Conservation (phyloP, 1,140 invertebrate species). For the Rhizoglyphus robini region DNA sequence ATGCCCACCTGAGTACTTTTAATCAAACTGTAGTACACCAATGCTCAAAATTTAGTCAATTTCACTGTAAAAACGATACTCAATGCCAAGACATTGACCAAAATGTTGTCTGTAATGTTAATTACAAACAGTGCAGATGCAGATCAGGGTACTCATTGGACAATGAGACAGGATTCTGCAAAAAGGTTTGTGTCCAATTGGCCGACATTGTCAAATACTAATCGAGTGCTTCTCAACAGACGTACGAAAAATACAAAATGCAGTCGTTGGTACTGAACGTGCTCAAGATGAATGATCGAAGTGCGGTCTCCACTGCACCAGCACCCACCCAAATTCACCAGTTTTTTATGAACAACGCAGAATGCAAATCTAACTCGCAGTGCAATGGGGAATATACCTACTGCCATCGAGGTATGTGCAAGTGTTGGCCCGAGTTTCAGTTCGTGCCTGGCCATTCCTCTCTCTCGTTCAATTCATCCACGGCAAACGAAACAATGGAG, state of each 20-base stretch:
- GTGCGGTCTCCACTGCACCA: background rate
- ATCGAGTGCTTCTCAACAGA: background rate
- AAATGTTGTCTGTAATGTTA: background rate
- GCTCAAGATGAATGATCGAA: background rate
- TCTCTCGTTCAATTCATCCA: background rate
- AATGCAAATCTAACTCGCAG: background rate
- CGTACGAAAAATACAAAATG: background rate
- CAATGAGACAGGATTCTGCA: background rate
- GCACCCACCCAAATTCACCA: background rate
- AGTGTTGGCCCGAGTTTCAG: conserved; percentile 20
- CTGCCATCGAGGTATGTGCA: background rate
- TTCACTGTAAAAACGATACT: background rate
- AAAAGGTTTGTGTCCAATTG: background rate
- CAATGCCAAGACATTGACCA: conserved; percentile 12
- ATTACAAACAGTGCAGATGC: background rate
- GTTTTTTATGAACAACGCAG: background rate
- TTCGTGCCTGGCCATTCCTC: background rate
- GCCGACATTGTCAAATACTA: background rate
- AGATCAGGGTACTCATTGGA: background rate
- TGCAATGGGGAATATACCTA: background rate
- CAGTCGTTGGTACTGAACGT: background rate
- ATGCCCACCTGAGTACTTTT: background rate
- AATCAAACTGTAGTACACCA: background rate
- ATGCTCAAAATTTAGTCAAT: background rate
- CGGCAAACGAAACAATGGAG: background rate